phyloP scores from a whole-genome alignment of 2,797 vertebrate species.

The Pantherophis alleghaniensis region DNA sequence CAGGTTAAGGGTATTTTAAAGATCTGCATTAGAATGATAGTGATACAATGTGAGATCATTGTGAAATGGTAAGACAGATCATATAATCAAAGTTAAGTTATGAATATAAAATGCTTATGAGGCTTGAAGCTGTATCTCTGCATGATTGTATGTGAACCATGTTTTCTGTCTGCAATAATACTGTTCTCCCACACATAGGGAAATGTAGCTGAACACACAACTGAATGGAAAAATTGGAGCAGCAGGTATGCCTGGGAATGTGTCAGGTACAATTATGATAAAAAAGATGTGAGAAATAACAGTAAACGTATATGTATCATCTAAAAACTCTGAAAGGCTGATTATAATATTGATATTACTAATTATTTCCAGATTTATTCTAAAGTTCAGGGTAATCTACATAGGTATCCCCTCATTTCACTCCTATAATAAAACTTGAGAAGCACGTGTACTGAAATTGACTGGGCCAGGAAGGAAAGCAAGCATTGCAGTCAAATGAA shows the following conservation, averaged over 20 bases:
- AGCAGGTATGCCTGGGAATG: background rate
- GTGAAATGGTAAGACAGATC: background rate
- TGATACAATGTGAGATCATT: background rate
- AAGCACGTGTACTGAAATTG: background rate
- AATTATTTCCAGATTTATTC: background rate
- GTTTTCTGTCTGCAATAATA: background rate
- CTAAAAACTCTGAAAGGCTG: background rate
- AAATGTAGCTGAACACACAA: background rate
- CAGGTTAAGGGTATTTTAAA: background rate
- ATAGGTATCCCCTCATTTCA: background rate
- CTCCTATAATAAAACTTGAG: background rate
- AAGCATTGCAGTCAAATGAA: background rate
- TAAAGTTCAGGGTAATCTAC: background rate
- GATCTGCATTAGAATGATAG: background rate
- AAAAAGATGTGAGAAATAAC: background rate
- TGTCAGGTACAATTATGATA: background rate
- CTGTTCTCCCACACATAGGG: background rate
- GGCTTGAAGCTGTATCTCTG: background rate
- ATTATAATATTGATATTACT: background rate
- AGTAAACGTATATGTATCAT: background rate
- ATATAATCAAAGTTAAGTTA: background rate
- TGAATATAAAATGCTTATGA: background rate
- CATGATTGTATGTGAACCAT: background rate
- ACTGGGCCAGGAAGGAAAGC: background rate
- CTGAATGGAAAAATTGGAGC: background rate